Base-by-base conservation (phyloP, 1,140 invertebrate species). In the Anadara kagoshimensis region DNA sequence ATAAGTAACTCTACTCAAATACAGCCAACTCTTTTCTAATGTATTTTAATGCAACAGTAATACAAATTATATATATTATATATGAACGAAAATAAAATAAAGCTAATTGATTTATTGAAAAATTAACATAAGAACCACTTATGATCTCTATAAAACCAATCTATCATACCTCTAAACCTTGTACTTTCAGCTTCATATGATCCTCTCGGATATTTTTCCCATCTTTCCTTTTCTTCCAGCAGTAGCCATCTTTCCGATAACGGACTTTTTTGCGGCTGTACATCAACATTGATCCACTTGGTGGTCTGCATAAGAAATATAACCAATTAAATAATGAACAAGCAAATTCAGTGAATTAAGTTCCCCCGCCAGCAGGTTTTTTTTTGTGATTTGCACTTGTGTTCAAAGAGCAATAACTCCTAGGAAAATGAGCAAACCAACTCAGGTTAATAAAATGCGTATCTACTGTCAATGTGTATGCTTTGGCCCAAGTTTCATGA, bases 171-270 rank as follows among this genome's bases (percentile, higher is more conserved):
- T 98, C 96, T 69, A 95, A 95, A 78, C 96, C 96, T 91, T 97
- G 95, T 75, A 99, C 97, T 93, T 99, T 99, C 49, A 99, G 92
- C 90, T 99, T 99, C 97, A 99, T 98, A 89, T 99, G 97, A 93
- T 99, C 98, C 90, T 99, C 98, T 78, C 98, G 90, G 36, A 97
- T 99, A 58, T 97, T 98, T 90, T 98, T 98, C 8, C 97, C 97
- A 89, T 99, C 97, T 90, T 98, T 98, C 71, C 97, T 91, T 84
- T 98, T 98, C 91, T 98, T 99, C 98, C 97, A 99, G 89, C 96
- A 98, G 89, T 98, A 99, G 26, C 97, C 97, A 88, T 99, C 98
- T 62, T 97, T 92, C 87, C 97, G 93, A 91, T 98, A 99, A 43
- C 96, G 93, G 54, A 98, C 97, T 86, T 97, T 96, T 91, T 98